Percentiles rank a stretch among this genome's conserved stretches.
These are phyloP conservation scores for Smittia sp. DNA, from an alignment of 2,888 invertebrate genomes.

Conservation along the genomic window DNA sequence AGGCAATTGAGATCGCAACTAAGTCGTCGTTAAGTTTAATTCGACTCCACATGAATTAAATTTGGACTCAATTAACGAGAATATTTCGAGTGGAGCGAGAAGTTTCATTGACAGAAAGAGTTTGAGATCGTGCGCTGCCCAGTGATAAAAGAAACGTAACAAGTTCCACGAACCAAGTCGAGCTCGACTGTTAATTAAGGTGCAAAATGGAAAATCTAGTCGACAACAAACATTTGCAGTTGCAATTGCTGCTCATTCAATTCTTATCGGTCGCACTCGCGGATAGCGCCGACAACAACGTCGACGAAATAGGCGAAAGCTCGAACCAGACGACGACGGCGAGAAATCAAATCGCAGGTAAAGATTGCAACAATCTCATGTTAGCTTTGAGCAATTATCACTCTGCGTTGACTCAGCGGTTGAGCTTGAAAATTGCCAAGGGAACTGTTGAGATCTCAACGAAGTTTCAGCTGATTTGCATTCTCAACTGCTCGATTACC, in stretches of 20 bases:
- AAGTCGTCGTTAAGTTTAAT: too few species aligned
- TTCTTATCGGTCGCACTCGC: slow-evolving; percentile 2
- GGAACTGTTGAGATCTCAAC: too few species aligned
- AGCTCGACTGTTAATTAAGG: background rate
- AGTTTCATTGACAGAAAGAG: background rate
- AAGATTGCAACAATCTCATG: background rate
- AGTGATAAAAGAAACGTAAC: background rate
- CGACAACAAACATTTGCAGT: background rate
- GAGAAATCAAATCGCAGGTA: slow-evolving; percentile 4
- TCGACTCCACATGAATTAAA: background rate
- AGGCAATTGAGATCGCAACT: too few species aligned
- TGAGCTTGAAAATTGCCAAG: too few species aligned
- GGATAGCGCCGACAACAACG: background rate
- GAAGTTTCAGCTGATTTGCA: too few species aligned
- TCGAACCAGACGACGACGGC: background rate
- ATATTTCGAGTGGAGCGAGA: background rate
- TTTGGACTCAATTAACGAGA: background rate
- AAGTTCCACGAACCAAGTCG: background rate
- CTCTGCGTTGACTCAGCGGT: background rate
- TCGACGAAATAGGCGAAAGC: background rate
- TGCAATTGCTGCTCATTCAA: background rate
- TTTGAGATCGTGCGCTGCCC: too few species aligned
- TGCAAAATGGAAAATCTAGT: slow-evolving; percentile 3
- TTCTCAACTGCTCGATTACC: background rate
- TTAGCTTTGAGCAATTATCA: background rate